Conservation (phyloP, 2,888 invertebrate genomes). For the Formica aserva region DNA sequence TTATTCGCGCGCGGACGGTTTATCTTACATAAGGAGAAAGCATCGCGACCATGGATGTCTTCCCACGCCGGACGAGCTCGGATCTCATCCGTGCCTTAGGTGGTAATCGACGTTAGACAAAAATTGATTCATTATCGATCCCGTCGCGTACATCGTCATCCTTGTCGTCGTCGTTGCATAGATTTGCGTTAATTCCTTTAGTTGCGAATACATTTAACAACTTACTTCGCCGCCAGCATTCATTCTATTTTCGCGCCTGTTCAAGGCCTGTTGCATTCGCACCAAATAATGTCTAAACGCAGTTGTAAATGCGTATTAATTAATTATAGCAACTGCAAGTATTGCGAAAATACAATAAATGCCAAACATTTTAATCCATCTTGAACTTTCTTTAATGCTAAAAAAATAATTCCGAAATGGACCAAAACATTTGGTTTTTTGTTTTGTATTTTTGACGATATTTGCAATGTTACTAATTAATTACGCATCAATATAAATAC, state of each 20-base stretch:
- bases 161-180: neutral
- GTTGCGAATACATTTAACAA: neutral
- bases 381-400: neutral
- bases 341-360: neutral
- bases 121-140: conserved; percentile 40
- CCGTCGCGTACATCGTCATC: neutral
- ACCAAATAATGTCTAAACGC: neutral
- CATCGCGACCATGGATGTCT: conserved; percentile 37
- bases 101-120: conserved; percentile 16
- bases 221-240: neutral
- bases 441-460: neutral
- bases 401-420: neutral
- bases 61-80: conserved; percentile 7
- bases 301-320: neutral
- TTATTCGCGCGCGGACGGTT: conserved; percentile 34
- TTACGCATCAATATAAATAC: neutral
- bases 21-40: conserved; percentile 49
- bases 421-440: neutral
- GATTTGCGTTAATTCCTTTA: neutral
- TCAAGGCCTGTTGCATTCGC: neutral
- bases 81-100: conserved; percentile 13
- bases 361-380: neutral
- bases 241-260: neutral
- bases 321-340: neutral
- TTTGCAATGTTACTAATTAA: neutral